A percentile compares a stretch with the other conserved stretches of the same genome.
These are phyloP conservation scores for Ophraella communa DNA, from an alignment of 2,888 invertebrate genomes.

Conservation along the genomic window DNA sequence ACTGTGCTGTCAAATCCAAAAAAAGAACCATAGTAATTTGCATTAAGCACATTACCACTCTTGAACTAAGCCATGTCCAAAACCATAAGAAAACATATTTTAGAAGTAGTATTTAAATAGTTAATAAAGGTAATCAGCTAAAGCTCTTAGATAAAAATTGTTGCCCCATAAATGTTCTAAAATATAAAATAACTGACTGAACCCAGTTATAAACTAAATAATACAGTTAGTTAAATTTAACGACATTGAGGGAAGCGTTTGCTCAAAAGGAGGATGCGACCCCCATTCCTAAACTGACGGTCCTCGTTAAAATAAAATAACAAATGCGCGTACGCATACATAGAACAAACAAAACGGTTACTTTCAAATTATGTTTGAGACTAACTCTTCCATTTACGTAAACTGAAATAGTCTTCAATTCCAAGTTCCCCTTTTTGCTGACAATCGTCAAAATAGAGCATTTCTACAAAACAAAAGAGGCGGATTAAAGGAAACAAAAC, in stretches of 20 bases:
- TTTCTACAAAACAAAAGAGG: slow-evolving; percentile 19
- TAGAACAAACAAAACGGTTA: slow-evolving; percentile 13
- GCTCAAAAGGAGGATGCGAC: background rate
- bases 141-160: too few species aligned
- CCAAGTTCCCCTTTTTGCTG: background rate
- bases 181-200: too few species aligned
- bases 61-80: too few species aligned
- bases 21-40: too few species aligned
- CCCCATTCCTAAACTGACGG: slow-evolving; percentile 3
- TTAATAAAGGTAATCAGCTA: too few species aligned
- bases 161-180: too few species aligned
- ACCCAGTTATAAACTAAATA: slow-evolving; percentile 11
- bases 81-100: too few species aligned
- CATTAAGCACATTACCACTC: too few species aligned
- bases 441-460: slow-evolving; percentile 18
- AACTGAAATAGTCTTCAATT: slow-evolving; percentile 13
- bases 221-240: background rate
- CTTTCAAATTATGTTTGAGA: slow-evolving; percentile 13
- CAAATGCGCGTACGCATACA: slow-evolving; percentile 6
- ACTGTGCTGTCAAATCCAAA: too few species aligned
- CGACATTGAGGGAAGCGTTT: background rate
- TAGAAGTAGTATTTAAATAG: too few species aligned
- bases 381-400: slow-evolving; percentile 12
- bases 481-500: slow-evolving; percentile 27
- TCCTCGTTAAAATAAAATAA: slow-evolving; percentile 10